Evolutionary conservation across 2,888 invertebrate genomes (phyloP).

Genomic region (Nomada goodeniana): DNA sequence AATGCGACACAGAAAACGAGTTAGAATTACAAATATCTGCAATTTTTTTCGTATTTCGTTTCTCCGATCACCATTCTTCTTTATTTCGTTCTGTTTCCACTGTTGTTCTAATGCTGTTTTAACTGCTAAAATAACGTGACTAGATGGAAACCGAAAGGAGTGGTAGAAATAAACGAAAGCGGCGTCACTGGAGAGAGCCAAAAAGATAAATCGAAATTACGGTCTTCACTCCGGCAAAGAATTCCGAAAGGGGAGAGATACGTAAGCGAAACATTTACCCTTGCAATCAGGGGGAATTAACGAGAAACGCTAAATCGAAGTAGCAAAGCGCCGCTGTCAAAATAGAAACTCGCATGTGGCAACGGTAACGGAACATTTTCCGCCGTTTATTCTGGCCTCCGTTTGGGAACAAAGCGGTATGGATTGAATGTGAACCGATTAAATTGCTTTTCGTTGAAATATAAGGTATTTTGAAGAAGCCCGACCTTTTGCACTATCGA

Average conservation of each 20-base stretch:
- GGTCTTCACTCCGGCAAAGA: slow-evolving; percentile 35
- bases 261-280: slow-evolving; percentile 20
- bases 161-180: slow-evolving; percentile 9
- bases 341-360: background rate
- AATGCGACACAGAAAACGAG: too few relatives aligned
- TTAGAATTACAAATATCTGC: too few relatives aligned
- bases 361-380: background rate
- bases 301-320: slow-evolving; percentile 8
- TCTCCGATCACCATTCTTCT: background rate
- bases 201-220: slow-evolving; percentile 44
- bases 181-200: slow-evolving; percentile 18
- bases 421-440: background rate
- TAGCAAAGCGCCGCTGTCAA: slow-evolving; percentile 21
- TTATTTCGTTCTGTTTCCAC: background rate
- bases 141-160: slow-evolving; percentile 4
- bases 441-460: background rate
- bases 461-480: background rate
- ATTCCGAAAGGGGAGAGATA: background rate
- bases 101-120: slow-evolving; percentile 3
- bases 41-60: background rate
- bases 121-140: background rate
- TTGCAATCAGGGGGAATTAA: slow-evolving; percentile 29
- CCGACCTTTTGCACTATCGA: background rate
- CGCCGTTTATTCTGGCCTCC: background rate
- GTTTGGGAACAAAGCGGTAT: background rate